Base-by-base conservation (phyloP, 2,888 invertebrate genomes). In the Eledona agricola region DNA sequence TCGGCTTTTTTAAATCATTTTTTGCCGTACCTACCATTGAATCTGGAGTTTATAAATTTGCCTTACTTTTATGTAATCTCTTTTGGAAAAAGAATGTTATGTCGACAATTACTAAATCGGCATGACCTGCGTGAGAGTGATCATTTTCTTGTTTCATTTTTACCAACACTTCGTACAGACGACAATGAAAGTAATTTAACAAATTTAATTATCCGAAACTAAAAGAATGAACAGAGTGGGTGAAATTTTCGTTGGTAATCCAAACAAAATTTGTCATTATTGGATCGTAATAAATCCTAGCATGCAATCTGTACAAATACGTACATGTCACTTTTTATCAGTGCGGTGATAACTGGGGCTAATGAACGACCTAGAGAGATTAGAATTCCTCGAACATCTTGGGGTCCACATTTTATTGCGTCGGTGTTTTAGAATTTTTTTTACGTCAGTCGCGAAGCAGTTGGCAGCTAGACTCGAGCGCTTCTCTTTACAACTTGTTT, bases 401-500 rank as follows among this genome's bases (percentile, higher is more conserved):
- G 11, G 9, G 1, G 6, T 28, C 28, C 6, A 28, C 1, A 43
- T 43, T 43, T 19, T 40, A 28, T 12, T 19, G 12, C 12, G 40
- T 22, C n/a, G 32, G 23, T 43, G 19, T 42, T 16, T 9, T 10
- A 31, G n/a, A n/a, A n/a, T n/a, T n/a, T n/a, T n/a, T n/a, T n/a
- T n/a, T n/a, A n/a, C n/a, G n/a, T n/a, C n/a, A n/a, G n/a, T n/a
- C n/a, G n/a, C 59, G 54, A 58, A 26, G 57, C 62, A 59, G 50
- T 60, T 57, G 65, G 64, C 65, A 64, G 62, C 63, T 62, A 63
- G 60, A 64, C 62, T 60, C n/a, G 62, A 60, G 62, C 59, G 63
- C 60, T 66, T 65, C 58, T 63, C 58, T 65, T 63, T 66, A 62
- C 63, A 63, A 62, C 60, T 60, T 60, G 60, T 64, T 63, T 59